phyloP scores from a whole-genome alignment of 2,113 vertebrate species.

The Cyphomyrus plagiostoma region DNA sequence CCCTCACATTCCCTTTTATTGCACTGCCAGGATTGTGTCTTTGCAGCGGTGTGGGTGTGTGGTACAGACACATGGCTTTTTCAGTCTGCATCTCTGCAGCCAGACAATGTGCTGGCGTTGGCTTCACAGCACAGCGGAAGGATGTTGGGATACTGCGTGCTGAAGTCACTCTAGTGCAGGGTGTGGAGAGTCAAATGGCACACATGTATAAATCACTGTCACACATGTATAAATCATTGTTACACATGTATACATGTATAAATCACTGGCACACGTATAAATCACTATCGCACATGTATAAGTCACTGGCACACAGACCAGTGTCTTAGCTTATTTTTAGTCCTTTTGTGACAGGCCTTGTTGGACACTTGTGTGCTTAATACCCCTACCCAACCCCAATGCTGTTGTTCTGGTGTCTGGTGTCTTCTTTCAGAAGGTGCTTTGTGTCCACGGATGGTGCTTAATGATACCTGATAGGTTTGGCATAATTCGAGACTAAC shows the following conservation, averaged over 20 bases:
- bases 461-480: background rate
- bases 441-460: background rate
- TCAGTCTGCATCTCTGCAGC: background rate
- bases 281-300: background rate
- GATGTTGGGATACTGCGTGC: background rate
- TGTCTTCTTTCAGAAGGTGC: background rate
- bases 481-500: background rate
- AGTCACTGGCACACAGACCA: background rate
- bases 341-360: background rate
- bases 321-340: background rate
- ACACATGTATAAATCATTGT: background rate
- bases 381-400: background rate
- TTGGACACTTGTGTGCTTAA: background rate
- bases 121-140: background rate
- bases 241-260: too few relatives aligned
- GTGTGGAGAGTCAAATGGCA: background rate
- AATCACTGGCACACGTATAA: background rate
- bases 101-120: background rate
- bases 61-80: background rate
- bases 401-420: background rate
- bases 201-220: background rate
- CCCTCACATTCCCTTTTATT: background rate
- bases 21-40: background rate
- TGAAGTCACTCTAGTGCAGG: background rate
- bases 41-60: background rate